Evolutionary conservation across 2,888 invertebrate species (phyloP), one percentile per base, ranked within the genome.

Genomic region (Aethes cnicana): DNA sequence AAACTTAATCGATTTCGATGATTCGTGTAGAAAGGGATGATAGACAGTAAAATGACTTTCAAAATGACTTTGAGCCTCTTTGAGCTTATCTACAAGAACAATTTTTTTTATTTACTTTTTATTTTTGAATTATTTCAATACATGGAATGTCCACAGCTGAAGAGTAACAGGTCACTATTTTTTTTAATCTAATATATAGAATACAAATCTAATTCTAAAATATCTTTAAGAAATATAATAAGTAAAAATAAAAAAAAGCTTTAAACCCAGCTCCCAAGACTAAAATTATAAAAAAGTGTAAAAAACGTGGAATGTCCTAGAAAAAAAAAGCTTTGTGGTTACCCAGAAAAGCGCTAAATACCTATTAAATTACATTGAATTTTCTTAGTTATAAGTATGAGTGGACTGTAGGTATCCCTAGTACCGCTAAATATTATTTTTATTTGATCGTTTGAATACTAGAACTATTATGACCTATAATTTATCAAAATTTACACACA

Each of bases 401-500:
- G n/a, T n/a, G n/a, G n/a, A n/a, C n/a, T n/a, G n/a, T n/a, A n/a
- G n/a, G n/a, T n/a, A n/a, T n/a, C n/a, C n/a, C n/a, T n/a, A n/a
- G n/a, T n/a, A n/a, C n/a, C n/a, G n/a, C n/a, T n/a, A n/a, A n/a
- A n/a, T n/a, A n/a, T n/a, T n/a, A n/a, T n/a, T n/a, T n/a, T n/a
- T n/a, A n/a, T n/a, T n/a, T n/a, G n/a, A n/a, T n/a, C n/a, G n/a
- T n/a, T n/a, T n/a, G n/a, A n/a, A n/a, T n/a, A n/a, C n/a, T n/a
- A n/a, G n/a, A n/a, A n/a, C n/a, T 28, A 11, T 11, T 4, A 28
- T 28, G 6, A 28, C 28, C 11, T 6, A 6, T 42, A 32, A 54
- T 57, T 55, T 56, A 54, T 53, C 54, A 55, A 55, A 54, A 54
- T 55, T 39, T 59, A n/a, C 49, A 56, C 57, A 58, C n/a, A 53